Evolutionary conservation across 2,113 vertebrate species (phyloP).

Genomic region (Atherinomorus stipes): DNA sequence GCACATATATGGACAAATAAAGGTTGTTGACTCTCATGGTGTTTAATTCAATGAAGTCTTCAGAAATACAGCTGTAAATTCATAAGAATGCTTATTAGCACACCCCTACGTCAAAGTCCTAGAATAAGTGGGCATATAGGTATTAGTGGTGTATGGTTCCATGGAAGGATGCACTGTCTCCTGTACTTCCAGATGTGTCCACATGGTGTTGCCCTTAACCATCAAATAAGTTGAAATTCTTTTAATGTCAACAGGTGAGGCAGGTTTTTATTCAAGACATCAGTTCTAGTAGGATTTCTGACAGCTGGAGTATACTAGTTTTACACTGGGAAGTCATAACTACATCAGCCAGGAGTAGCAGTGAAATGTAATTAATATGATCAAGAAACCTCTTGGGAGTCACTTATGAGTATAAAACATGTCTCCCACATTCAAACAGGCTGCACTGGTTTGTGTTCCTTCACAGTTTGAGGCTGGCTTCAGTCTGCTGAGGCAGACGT

Average conservation of each 20-base stretch:
- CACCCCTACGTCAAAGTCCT: not conserved
- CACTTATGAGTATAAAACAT: conserved; percentile 1
- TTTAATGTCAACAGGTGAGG: not conserved
- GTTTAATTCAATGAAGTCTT: conserved; percentile 35
- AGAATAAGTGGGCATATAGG: not conserved
- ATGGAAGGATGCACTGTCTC: no score
- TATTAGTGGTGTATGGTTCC: no score
- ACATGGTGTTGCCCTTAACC: conserved; percentile 54
- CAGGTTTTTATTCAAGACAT: no score
- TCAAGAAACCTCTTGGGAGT: conserved; percentile 5
- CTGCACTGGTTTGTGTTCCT: conserved; percentile 18
- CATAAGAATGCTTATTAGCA: not conserved
- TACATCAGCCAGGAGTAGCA: not conserved
- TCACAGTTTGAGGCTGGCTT: conserved; percentile 23
- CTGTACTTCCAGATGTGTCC: conserved; percentile 29
- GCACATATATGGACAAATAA: conserved; percentile 87
- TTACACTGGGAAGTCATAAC: not conserved
- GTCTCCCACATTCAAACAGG: not conserved
- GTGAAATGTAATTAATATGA: not conserved
- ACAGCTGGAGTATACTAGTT: not conserved
- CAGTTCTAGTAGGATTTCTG: not conserved
- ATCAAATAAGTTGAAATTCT: no score
- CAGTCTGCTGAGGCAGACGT: not conserved
- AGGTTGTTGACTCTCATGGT: conserved; percentile 83
- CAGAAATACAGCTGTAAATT: not conserved